phyloP scores from a whole-genome alignment of 2,113 vertebrate genomes.

The Oreochromis niloticus region DNA sequence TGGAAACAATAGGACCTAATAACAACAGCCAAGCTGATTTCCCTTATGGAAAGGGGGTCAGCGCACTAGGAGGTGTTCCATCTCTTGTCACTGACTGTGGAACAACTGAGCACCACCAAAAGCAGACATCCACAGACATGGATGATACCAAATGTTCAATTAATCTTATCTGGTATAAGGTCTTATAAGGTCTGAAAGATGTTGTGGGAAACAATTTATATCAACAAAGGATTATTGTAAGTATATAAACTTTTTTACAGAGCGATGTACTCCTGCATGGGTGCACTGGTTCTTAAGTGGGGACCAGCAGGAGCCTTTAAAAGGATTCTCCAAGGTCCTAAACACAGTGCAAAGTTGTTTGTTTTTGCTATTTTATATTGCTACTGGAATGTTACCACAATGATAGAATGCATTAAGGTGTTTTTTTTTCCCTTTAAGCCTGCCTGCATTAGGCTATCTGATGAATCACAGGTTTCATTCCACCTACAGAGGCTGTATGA shows the following conservation, averaged over 20 bases:
- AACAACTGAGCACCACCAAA: neutral
- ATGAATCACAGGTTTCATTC: neutral
- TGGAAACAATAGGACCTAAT: neutral
- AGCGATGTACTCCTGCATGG: neutral
- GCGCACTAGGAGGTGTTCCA: neutral
- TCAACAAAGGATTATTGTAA: neutral
- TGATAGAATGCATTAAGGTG: neutral
- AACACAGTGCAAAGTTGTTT: constrained; percentile 13
- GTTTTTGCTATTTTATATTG: neutral
- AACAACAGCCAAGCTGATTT: neutral
- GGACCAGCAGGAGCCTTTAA: neutral
- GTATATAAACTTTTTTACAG: neutral
- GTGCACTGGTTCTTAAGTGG: neutral
- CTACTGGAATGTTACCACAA: neutral
- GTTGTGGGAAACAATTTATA: neutral
- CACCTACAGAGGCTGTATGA: neutral
- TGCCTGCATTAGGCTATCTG: neutral
- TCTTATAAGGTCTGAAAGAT: neutral
- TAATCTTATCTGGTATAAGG: neutral
- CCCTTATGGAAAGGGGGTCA: neutral
- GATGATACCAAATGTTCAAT: neutral
- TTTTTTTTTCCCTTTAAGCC: neutral
- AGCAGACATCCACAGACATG: neutral
- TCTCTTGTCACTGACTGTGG: neutral
- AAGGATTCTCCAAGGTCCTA: neutral